phyloP scores from a whole-genome alignment of 2,888 invertebrate genomes.

The Pherbina coryleti region DNA sequence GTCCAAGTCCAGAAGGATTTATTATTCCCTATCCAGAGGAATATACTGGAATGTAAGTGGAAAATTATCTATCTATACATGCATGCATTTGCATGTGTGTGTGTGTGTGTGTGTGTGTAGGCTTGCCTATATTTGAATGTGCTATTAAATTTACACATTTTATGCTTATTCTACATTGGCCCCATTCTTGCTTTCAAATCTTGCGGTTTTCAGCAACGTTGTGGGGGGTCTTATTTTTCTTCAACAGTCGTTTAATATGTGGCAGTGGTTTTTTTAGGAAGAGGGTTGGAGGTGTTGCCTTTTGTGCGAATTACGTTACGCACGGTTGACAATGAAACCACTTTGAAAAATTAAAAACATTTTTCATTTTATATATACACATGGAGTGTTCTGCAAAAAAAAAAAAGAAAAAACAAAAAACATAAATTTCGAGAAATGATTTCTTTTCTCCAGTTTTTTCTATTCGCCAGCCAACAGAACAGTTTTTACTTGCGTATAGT shows the following conservation, averaged over 20 bases:
- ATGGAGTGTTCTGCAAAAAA: not conserved
- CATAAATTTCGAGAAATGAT: no score
- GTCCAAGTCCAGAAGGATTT: conserved; percentile 85
- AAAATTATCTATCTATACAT: no score
- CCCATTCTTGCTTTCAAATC: conserved; percentile 36
- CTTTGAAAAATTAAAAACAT: conserved; percentile 67
- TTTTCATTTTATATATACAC: conserved; percentile 56
- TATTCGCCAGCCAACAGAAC: no score
- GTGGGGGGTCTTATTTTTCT: not conserved
- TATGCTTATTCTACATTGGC: not conserved
- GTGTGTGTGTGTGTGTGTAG: no score
- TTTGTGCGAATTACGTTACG: conserved; percentile 54
- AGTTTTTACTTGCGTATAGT: no score
- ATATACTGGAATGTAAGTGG: conserved; percentile 80
- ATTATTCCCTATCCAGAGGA: conserved; percentile 90
- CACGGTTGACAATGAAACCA: conserved; percentile 66
- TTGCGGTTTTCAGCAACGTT: not conserved
- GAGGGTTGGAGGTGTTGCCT: conserved; percentile 41
- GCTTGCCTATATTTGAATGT: not conserved
- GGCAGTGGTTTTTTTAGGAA: not conserved
- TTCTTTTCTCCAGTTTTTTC: no score
- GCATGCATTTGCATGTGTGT: no score
- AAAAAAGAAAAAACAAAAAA: no score
- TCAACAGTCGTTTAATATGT: conserved; percentile 27
- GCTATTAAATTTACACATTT: conserved; percentile 1